phyloP scores from a whole-genome alignment of 2,113 vertebrate species.

The Apistogramma diplotaenia region DNA sequence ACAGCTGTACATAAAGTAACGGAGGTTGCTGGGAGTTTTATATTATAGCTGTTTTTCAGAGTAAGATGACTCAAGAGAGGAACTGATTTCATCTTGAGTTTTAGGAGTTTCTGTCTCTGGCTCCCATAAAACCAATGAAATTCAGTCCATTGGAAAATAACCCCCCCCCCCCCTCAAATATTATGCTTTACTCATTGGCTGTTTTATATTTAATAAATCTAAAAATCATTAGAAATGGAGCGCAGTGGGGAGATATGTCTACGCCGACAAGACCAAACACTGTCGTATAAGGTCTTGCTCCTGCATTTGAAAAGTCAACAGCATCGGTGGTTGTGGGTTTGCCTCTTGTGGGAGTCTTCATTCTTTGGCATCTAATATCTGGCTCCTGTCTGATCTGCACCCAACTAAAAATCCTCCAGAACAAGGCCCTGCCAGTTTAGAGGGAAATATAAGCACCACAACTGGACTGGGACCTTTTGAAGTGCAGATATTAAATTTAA shows the following conservation, averaged over 20 bases:
- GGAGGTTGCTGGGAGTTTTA: neutral
- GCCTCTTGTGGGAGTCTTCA: neutral
- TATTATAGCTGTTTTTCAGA: neutral
- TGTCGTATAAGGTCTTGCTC: neutral
- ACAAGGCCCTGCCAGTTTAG: neutral
- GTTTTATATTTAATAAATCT: conserved; percentile 18
- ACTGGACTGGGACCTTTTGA: neutral
- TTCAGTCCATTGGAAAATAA: neutral
- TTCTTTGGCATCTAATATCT: conserved; percentile 24
- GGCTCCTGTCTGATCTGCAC: conserved; percentile 15
- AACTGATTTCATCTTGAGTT: conserved; percentile 16
- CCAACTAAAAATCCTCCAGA: neutral
- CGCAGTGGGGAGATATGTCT: neutral
- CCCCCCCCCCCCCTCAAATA: neutral
- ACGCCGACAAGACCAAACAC: neutral
- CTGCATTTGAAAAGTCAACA: conserved; percentile 9
- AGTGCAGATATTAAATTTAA: conserved; percentile 14
- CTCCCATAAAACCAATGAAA: conserved; percentile 4
- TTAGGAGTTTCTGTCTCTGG: conserved; percentile 20
- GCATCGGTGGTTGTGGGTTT: neutral
- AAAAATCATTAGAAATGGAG: conserved; percentile 10
- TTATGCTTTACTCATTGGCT: conserved; percentile 1
- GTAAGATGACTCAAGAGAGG: neutral
- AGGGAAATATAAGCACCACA: conserved; percentile 1
- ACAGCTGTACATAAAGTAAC: neutral